Evolutionary conservation across 2,888 invertebrate species (phyloP).

Genomic region (Eilema depressum): DNA sequence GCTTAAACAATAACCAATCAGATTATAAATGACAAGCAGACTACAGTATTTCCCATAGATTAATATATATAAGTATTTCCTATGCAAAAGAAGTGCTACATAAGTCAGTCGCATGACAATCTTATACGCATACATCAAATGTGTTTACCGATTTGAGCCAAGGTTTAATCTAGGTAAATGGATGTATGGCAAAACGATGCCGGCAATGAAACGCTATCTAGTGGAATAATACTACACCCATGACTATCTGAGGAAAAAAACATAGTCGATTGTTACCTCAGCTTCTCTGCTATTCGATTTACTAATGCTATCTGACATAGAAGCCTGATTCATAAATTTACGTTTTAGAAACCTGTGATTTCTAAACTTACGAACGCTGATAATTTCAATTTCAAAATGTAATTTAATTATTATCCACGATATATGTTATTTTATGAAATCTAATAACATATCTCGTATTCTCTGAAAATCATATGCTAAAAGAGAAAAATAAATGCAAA

Average conservation of each 20-base stretch:
- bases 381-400: neutral
- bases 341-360: no score
- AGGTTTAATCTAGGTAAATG: constrained; percentile 2
- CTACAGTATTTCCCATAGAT: neutral
- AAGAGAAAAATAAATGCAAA: neutral
- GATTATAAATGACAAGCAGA: neutral
- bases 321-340: no score
- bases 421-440: neutral
- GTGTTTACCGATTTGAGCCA: constrained; percentile 4
- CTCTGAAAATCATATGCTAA: neutral
- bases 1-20: neutral
- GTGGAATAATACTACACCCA: neutral
- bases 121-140: neutral
- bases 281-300: neutral
- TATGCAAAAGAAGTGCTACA: constrained; percentile 1
- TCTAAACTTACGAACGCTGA: no score
- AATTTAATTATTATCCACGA: neutral
- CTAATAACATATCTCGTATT: neutral
- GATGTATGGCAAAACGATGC: neutral
- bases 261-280: neutral
- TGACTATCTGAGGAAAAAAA: neutral
- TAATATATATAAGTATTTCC: no score
- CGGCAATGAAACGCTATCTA: constrained; percentile 1
- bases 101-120: constrained; percentile 1
- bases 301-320: neutral